These are phyloP conservation scores for Eira barbara DNA, from an alignment of 2,113 vertebrate genomes.

Conservation along the genomic window DNA sequence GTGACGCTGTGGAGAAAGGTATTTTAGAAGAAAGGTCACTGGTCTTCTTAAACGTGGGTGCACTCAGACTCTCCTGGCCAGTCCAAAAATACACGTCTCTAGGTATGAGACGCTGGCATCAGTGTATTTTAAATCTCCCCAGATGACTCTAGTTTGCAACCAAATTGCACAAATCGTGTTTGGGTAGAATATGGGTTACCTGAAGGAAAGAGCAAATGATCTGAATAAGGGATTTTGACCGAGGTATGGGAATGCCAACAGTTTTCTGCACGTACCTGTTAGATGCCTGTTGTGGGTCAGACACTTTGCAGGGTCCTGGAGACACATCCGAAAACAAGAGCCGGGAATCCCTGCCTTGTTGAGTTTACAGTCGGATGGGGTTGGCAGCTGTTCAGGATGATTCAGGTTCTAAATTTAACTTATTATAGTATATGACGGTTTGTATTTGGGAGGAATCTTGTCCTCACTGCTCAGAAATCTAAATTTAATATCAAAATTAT, in stretches of 20 bases:
- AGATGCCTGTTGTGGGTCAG: not conserved
- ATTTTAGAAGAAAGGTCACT: not conserved
- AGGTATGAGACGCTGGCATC: not conserved
- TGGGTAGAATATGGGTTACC: not conserved
- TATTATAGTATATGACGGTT: not conserved
- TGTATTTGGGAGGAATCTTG: not conserved
- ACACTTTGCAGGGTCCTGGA: not conserved
- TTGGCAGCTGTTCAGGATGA: not conserved
- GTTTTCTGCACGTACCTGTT: not conserved
- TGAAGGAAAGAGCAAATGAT: not conserved
- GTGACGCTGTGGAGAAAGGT: not conserved
- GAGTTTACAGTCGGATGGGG: not conserved
- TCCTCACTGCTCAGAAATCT: slow-evolving; percentile 13
- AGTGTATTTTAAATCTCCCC: not conserved
- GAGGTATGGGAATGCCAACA: not conserved
- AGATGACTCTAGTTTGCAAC: not conserved
- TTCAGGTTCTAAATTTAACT: not conserved
- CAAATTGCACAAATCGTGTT: not conserved
- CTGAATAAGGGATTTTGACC: not conserved
- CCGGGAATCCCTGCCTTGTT: not conserved
- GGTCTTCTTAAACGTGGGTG: not conserved
- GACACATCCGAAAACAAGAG: not conserved
- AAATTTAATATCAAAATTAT: slow-evolving; percentile 19
- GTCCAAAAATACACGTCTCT: not conserved
- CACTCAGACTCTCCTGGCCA: not conserved